Base-by-base conservation (phyloP, 2,797 vertebrate genomes). In the Melanotaenia trifasciata region DNA sequence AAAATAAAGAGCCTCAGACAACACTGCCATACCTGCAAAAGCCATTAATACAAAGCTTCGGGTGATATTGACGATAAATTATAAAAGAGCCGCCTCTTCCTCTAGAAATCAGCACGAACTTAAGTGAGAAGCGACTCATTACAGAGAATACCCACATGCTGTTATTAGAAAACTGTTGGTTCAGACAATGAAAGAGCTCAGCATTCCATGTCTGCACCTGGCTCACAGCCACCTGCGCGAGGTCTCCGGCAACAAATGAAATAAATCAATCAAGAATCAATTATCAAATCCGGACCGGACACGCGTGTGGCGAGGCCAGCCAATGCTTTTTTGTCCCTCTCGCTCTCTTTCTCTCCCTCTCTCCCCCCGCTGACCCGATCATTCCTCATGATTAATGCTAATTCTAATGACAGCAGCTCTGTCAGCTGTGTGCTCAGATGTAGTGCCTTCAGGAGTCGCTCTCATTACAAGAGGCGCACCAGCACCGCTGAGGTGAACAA, bases 371-470 rank as follows among this genome's bases (percentile, higher is more conserved):
- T 76, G 84, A 90, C 80, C 88, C 58, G 78, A 86, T 86, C 90
- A 89, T 81, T 87, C 79, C 81, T 83, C 77, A 59, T 86, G 88
- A 92, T 95, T 93, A 92, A 90, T 89, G 88, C 82, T 91, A 81
- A 91, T 93, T 90, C 77, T 81, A 87, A 87, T 93, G 93, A 93
- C 92, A 91, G 86, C 89, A 74, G 82, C 89, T 63, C 83, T 50
- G 81, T 91, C 91, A 91, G 88, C 87, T 92, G 86, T 89, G 84
- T 13, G 87, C 81, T 83, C 90, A 84, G 79, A 84, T 90, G 90
- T 87, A 89, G 89, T 83, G 89, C 93, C 93, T 94, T 93, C 90
- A 94, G 93, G 93, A 94, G 93, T 93, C 92, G 94, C 94, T 93
- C 89, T 74, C 80, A 90, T 90, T 92, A 86, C 90, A 91, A 91